Conservation (phyloP, 2,888 invertebrate species). For the Dysmachus trigonus region DNA sequence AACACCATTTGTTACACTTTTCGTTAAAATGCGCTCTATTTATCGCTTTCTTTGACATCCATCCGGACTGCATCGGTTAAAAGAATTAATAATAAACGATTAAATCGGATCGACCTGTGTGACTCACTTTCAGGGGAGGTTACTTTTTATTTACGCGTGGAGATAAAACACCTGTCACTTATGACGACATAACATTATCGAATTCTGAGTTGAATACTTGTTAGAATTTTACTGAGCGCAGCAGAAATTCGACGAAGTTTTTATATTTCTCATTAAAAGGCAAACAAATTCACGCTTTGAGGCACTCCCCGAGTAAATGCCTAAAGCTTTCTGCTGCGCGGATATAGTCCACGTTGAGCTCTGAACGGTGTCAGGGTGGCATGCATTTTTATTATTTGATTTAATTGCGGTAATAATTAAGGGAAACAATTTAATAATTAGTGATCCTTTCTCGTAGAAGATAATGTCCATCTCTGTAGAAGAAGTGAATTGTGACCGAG, state of each 20-base stretch:
- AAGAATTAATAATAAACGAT: neutral
- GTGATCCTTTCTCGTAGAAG: neutral
- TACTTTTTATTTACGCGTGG: neutral
- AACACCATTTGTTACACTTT: neutral
- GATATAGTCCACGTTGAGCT: neutral
- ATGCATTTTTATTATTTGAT: neutral
- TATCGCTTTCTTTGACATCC: neutral
- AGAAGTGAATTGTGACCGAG: neutral
- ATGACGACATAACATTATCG: neutral
- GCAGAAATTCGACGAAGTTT: neutral
- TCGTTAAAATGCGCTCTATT: neutral
- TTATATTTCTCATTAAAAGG: neutral
- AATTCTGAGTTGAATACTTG: neutral
- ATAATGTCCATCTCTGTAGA: neutral
- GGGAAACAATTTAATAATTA: neutral
- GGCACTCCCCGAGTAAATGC: neutral
- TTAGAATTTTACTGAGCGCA: neutral
- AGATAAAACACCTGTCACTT: neutral
- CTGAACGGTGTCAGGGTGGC: neutral
- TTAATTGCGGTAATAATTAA: neutral
- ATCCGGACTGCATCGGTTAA: neutral
- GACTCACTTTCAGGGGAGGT: neutral
- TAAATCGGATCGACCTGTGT: neutral
- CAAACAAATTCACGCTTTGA: neutral
- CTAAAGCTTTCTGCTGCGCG: neutral